Percentiles rank a stretch among this genome's conserved stretches.
Evolutionary conservation across 1,140 invertebrate genomes (phyloP).

Genomic region (Amphibalanus amphitrite): DNA sequence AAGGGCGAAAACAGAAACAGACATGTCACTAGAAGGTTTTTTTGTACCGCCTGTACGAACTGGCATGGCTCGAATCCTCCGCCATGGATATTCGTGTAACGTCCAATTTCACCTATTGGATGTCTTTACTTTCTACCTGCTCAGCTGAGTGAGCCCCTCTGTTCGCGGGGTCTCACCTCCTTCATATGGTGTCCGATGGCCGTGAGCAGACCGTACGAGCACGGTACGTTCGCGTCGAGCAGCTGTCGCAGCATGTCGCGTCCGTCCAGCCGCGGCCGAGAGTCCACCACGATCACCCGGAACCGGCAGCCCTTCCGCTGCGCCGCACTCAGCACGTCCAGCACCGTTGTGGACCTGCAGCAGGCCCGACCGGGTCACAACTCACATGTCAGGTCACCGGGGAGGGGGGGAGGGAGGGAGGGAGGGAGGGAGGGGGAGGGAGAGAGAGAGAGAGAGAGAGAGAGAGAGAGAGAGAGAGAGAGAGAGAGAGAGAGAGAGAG

Average conservation of each 20-base stretch:
- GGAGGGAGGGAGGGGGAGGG: no score
- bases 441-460: not conserved
- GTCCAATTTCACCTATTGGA: no score
- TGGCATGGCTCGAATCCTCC: no score
- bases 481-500: not conserved
- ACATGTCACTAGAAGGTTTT: no score
- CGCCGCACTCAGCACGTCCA: slow-evolving; percentile 30
- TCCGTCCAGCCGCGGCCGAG: slow-evolving; percentile 55
- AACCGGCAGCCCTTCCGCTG: slow-evolving; percentile 46
- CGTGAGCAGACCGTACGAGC: slow-evolving; percentile 66
- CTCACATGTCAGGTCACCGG: not conserved
- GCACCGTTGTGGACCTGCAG: not conserved
- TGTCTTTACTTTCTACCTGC: no score
- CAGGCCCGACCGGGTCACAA: not conserved
- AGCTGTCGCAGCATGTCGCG: slow-evolving; percentile 54
- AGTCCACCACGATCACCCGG: slow-evolving; percentile 64
- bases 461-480: slow-evolving; percentile 28
- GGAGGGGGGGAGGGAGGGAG: not conserved
- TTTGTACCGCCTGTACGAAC: no score
- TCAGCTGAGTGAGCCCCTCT: no score
- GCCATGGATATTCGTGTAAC: no score
- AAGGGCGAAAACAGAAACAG: no score
- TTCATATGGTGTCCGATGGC: slow-evolving; percentile 66
- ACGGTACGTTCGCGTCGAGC: slow-evolving; percentile 46
- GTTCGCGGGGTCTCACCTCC: no score